Evolutionary conservation across 2,888 invertebrate species (phyloP).

Genomic region (Plutella xylostella): DNA sequence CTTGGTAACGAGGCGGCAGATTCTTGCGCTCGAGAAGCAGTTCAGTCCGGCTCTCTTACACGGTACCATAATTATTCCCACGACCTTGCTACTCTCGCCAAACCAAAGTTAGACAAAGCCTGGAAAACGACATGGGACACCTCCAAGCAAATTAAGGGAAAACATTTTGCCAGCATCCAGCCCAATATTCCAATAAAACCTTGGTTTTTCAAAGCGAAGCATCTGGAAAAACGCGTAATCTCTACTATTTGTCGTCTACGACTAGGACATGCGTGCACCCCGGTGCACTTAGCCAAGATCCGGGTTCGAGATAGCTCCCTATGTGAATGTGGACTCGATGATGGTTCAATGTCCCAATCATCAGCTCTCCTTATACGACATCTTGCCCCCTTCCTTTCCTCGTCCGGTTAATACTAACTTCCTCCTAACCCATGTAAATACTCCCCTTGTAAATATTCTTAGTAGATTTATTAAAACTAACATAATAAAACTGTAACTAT

Average conservation of each 20-base stretch:
- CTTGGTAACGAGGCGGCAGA: background rate
- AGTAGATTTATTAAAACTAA: too few relatives aligned
- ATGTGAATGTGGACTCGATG: conserved; percentile 16
- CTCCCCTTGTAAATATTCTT: too few relatives aligned
- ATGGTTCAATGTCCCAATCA: too few relatives aligned
- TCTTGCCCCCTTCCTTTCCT: too few relatives aligned
- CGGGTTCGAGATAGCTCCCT: conserved; percentile 11
- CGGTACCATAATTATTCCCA: background rate
- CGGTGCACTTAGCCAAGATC: conserved; percentile 12
- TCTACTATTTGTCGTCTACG: conserved; percentile 12
- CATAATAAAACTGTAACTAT: too few relatives aligned
- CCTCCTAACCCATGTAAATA: too few relatives aligned
- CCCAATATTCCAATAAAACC: background rate
- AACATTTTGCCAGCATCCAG: background rate
- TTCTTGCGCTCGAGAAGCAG: background rate
- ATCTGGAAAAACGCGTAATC: conserved; percentile 1
- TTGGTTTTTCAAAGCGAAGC: background rate
- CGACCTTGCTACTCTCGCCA: background rate
- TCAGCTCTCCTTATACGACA: too few relatives aligned
- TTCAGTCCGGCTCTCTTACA: background rate
- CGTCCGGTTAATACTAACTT: too few relatives aligned
- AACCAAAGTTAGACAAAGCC: background rate
- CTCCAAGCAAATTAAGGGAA: background rate
- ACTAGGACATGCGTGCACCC: conserved; percentile 13
- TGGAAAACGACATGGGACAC: background rate